Evolutionary conservation across 2,113 vertebrate genomes (phyloP), one percentile per base, ranked within the genome.

Genomic region (Cynopterus brachyotis): DNA sequence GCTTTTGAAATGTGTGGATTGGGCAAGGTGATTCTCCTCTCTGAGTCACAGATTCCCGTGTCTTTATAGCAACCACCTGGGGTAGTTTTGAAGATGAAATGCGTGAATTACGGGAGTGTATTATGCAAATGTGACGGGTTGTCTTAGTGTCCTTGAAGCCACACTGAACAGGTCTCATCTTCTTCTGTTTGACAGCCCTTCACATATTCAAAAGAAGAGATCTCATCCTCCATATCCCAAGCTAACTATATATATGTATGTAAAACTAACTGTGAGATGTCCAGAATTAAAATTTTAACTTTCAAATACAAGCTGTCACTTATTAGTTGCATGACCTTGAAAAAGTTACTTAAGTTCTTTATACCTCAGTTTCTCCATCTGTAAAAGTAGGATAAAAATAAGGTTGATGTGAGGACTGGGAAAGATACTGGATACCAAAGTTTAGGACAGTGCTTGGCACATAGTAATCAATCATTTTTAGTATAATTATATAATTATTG

Each of bases 91-190:
- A 85, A 57, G 82, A 69, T 85, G 86, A 81, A 90, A 73, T 50
- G 50, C 6, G 1, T 94, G 50, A 91, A 82, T 96, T 60, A 94
- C 59, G 62, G 66, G 55, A 72, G 62, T 59, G 15, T 75, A 62
- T 94, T 96, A 91, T 96, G 60, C 60, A 94, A 72, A 94, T 89
- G 50, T 40, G n/a, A 89, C 64, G 11, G 24, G 26, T 91, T 64
- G 35, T 76, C 69, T 64, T 73, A 22, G 32, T 86, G 85, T 7
- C 95, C 95, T 91, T 81, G 67, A 78, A 85, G 35, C 40, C 57
- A 81, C 20, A 16, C 12, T 64, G 75, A 93, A 19, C 11, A 94
- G 40, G 42, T 57, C n/a, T 88, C 50, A 88, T 66, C 55, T 15
- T 82, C 85, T 82, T 70, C 79, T 84, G 19, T 83, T 85, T 91